These are phyloP conservation scores for Sitodiplosis mosellana DNA, from an alignment of 1,140 invertebrate genomes.

Conservation along the genomic window DNA sequence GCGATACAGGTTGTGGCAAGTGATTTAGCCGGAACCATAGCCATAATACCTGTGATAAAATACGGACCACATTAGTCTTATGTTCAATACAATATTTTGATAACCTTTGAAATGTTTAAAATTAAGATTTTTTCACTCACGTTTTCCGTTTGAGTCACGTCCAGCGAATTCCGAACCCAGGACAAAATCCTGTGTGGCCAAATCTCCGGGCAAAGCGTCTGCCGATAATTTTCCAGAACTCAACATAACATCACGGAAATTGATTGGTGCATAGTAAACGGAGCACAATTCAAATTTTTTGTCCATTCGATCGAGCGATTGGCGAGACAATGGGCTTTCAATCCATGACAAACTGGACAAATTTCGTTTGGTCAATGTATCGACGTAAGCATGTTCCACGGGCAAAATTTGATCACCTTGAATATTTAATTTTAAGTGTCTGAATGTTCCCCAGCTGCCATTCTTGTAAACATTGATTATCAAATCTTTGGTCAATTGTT, in stretches of 20 bases:
- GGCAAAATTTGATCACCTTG: conserved; percentile 38
- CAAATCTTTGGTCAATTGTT: conserved; percentile 56
- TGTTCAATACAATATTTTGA: no score
- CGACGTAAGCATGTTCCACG: conserved; percentile 83
- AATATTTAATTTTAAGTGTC: conserved; percentile 51
- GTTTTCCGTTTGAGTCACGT: conserved; percentile 44
- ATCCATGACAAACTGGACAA: conserved; percentile 86
- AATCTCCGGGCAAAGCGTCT: conserved; percentile 77
- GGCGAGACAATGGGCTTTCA: conserved; percentile 56
- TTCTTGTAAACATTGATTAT: conserved; percentile 68
- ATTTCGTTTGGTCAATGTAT: conserved; percentile 76
- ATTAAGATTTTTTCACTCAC: conserved; percentile 43
- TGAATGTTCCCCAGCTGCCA: conserved; percentile 66
- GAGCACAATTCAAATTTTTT: conserved; percentile 45
- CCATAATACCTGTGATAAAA: conserved; percentile 47
- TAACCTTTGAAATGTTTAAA: no score
- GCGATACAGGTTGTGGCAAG: conserved; percentile 76
- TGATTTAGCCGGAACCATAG: conserved; percentile 72
- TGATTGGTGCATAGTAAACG: conserved; percentile 85
- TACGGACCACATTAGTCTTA: no score
- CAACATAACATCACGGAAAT: conserved; percentile 96
- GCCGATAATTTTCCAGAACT: conserved; percentile 88
- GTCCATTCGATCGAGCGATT: conserved; percentile 15
- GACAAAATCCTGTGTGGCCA: conserved; percentile 78
- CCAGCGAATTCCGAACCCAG: conserved; percentile 90